phyloP scores from a whole-genome alignment of 2,113 vertebrate genomes.

The Myocastor coypus region DNA sequence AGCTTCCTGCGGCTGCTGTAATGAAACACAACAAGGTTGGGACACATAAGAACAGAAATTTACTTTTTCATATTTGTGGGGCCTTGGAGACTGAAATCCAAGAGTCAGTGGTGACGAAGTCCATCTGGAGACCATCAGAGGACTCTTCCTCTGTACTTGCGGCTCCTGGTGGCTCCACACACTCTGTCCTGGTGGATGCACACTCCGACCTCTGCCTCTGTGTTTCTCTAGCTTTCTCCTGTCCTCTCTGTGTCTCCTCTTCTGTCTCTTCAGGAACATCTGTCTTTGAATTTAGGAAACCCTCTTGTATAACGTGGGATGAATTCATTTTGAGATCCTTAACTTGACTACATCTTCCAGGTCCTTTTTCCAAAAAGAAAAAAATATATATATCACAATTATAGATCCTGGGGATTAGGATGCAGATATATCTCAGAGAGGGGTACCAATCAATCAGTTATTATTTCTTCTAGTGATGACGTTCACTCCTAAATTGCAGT shows the following conservation, averaged over 20 bases:
- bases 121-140: neutral
- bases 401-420: neutral
- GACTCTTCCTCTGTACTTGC: neutral
- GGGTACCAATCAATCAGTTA: neutral
- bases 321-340: neutral
- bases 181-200: neutral
- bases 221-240: neutral
- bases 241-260: neutral
- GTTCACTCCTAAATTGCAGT: neutral
- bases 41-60: neutral
- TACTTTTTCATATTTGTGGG: neutral
- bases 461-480: neutral
- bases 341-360: neutral
- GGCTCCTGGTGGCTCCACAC: neutral
- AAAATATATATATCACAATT: neutral
- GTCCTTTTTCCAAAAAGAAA: neutral
- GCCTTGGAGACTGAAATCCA: neutral
- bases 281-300: too few species aligned
- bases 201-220: neutral
- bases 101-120: accelerated
- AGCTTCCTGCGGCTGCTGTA: neutral
- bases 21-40: neutral
- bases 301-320: neutral
- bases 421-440: neutral
- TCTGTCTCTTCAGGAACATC: neutral